Evolutionary conservation across 2,797 vertebrate species (phyloP).

Genomic region (Pterois miles): DNA sequence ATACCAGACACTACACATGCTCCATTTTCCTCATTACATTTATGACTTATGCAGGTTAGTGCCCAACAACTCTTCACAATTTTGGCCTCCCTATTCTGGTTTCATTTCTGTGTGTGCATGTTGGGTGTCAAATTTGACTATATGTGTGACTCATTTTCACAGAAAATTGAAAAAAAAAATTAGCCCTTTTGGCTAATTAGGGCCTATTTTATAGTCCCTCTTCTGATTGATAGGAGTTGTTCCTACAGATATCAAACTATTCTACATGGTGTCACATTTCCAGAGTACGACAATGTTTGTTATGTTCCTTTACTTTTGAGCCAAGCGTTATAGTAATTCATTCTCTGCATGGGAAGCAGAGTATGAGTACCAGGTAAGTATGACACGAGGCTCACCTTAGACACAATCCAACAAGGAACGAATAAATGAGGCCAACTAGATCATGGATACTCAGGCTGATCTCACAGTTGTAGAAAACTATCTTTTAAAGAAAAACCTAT

Average conservation of each 20-base stretch:
- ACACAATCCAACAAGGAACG: not conserved
- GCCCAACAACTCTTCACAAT: too few relatives aligned
- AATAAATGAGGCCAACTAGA: not conserved
- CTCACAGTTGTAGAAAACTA: not conserved
- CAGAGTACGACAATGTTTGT: not conserved
- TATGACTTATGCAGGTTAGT: not conserved
- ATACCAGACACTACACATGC: not conserved
- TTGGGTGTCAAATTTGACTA: not conserved
- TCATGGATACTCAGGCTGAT: not conserved
- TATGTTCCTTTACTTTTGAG: not conserved
- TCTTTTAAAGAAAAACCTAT: conserved; percentile 11
- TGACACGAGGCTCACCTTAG: not conserved
- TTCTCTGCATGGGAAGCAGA: not conserved
- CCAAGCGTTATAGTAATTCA: not conserved
- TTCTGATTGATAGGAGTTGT: not conserved
- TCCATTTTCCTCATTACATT: not conserved
- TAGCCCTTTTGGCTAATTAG: not conserved
- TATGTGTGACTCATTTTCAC: too few relatives aligned
- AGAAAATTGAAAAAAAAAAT: too few relatives aligned
- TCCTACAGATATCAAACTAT: not conserved
- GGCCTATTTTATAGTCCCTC: too few relatives aligned
- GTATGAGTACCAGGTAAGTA: not conserved
- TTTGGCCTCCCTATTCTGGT: too few relatives aligned
- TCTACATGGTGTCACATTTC: not conserved
- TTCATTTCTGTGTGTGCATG: too few relatives aligned